Base-by-base conservation (phyloP, 2,797 vertebrate genomes). In the Neoniphon sammara region DNA sequence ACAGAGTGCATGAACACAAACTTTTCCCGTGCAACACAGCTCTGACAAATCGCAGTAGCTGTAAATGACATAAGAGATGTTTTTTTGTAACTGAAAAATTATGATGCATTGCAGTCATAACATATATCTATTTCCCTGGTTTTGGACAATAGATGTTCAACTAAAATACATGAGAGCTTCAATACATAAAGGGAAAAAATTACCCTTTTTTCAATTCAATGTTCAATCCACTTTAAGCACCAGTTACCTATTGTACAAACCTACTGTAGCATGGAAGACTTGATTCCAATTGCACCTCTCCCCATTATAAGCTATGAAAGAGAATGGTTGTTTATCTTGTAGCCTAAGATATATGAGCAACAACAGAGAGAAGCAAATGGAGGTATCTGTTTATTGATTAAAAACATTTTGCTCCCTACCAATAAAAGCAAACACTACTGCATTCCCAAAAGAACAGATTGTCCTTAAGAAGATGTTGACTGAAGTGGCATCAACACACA, bases 391-490 rank as follows among this genome's bases (percentile, higher is more conserved):
- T 25, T 25, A 54, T 44, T 44, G 42, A 44, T 44, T 44, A 44
- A 54, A 21, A 54, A 23, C 14, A 44, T 50, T 20, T 64, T 18
- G 27, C 11, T 27, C 30, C 17, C 34, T 6, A 53, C 0, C 5
- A 68, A 59, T 10, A 63, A 23, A 53, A 66, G 23, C 3, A 68
- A 61, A 58, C 54, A 10, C 18, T 0, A 27, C 44, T 63, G 69
- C 15, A 14, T n/a, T 46, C 2, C 50, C 30, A 4, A 4, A 58
- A 39, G 44, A 8, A 50, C 47, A 20, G n/a, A 3, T 9, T 50
- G 47, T 50, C 47, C 27, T 18, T 31, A 25, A 30, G 12, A 14
- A 31, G 27, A 30, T 56, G 54, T 56, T 31, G 27, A 56, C 54
- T 30, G 2, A 11, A 23, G 34, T 7, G 15, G 27, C 2, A 11